Evolutionary conservation across 2,797 vertebrate species (phyloP).

Genomic region (Smutsia temminckii): DNA sequence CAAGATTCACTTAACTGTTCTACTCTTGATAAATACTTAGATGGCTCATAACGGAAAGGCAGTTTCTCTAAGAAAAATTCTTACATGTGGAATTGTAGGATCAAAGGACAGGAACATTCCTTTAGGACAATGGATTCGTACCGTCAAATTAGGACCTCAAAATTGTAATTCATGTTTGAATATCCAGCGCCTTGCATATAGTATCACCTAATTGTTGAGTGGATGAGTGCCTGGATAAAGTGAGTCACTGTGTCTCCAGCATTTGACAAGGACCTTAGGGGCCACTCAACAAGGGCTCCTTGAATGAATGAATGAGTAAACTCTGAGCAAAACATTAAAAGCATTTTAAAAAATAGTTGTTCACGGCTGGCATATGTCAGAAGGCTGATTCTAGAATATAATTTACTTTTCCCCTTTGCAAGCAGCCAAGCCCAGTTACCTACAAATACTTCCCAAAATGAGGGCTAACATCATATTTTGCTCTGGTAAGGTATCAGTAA

Average conservation of each 20-base stretch:
- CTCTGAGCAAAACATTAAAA: background rate
- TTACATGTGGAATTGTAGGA: background rate
- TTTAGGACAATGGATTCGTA: background rate
- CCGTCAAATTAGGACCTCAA: background rate
- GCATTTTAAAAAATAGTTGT: background rate
- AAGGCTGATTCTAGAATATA: background rate
- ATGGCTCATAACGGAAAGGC: background rate
- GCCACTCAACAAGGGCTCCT: background rate
- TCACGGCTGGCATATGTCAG: background rate
- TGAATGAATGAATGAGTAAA: constrained; percentile 18
- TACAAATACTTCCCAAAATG: constrained; percentile 44
- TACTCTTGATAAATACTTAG: constrained; percentile 34
- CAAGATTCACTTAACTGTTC: background rate
- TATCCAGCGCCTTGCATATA: background rate
- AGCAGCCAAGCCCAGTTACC: constrained; percentile 17
- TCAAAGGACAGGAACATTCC: background rate
- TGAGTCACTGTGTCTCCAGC: background rate
- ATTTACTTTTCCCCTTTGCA: background rate
- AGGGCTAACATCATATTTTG: constrained; percentile 24
- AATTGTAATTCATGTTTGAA: background rate
- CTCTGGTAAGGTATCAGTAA: constrained; percentile 50
- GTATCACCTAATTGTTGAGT: background rate
- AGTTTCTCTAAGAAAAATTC: background rate
- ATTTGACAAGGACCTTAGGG: background rate
- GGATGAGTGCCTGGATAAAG: background rate